Evolutionary conservation across 2,113 vertebrate genomes (phyloP).

Genomic region (Dinomys branickii): DNA sequence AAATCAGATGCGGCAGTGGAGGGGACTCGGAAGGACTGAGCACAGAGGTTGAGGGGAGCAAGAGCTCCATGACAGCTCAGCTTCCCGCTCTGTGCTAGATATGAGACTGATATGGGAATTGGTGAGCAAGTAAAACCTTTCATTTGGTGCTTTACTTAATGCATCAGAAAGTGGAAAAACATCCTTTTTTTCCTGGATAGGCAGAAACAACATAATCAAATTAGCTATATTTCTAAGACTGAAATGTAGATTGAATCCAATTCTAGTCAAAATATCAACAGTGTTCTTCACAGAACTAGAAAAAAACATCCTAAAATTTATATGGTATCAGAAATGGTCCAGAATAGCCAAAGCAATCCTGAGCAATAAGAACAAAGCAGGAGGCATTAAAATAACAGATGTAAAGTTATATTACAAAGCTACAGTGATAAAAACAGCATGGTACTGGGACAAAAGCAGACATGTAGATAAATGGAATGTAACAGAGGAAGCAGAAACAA

Average conservation of each 20-base stretch:
- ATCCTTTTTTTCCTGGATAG: not conserved
- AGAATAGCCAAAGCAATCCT: not conserved
- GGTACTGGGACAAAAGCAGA: not conserved
- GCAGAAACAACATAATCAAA: not conserved
- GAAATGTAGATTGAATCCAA: not conserved
- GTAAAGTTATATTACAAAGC: not conserved
- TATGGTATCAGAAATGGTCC: not conserved
- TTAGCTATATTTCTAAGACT: not conserved
- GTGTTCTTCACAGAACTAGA: not conserved
- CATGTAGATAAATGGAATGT: not conserved
- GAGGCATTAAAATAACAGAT: not conserved
- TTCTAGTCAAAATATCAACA: not conserved
- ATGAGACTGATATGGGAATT: not conserved
- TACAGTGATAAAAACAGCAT: not conserved
- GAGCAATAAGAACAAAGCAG: not conserved
- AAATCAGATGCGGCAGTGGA: conserved; percentile 7
- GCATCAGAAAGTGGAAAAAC: not conserved
- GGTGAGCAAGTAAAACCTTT: not conserved
- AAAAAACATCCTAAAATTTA: not conserved
- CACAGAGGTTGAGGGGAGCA: not conserved
- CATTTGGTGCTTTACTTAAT: not conserved
- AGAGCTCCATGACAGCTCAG: not conserved
- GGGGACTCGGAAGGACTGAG: not conserved
- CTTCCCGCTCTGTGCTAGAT: not conserved
- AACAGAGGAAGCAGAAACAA: not conserved